Conservation (phyloP, 1,140 invertebrate species). For the Telenomus remus region DNA sequence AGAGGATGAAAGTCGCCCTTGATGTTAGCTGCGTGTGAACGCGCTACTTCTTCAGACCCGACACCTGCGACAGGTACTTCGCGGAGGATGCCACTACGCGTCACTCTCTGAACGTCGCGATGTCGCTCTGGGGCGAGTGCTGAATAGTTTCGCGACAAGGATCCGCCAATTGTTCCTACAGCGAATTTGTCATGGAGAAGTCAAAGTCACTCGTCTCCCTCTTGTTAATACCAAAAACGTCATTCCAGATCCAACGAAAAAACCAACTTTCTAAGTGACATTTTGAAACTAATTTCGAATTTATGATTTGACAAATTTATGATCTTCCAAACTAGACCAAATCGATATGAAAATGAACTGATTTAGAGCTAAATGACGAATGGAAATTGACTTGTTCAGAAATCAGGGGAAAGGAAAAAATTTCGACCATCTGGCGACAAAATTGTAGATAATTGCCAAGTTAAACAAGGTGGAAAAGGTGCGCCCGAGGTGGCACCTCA, state of each 20-base stretch:
- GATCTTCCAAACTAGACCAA: no score
- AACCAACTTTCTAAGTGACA: no score
- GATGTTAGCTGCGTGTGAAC: slow-evolving; percentile 44
- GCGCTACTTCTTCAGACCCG: slow-evolving; percentile 54
- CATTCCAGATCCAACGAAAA: no score
- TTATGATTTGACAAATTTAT: no score
- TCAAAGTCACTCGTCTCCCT: neutral
- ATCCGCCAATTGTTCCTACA: slow-evolving; percentile 9
- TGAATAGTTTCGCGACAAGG: slow-evolving; percentile 15
- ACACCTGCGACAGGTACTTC: slow-evolving; percentile 63
- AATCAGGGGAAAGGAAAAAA: no score
- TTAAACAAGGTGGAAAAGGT: slow-evolving; percentile 30
- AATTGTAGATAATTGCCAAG: slow-evolving; percentile 14
- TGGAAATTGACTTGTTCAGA: no score
- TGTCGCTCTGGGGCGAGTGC: slow-evolving; percentile 7
- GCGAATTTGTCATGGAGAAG: neutral
- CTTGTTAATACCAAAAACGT: no score
- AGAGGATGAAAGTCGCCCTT: slow-evolving; percentile 35
- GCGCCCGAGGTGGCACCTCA: neutral
- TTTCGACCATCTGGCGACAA: neutral
- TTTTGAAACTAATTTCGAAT: no score
- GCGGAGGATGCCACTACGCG: slow-evolving; percentile 54
- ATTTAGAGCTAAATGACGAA: no score
- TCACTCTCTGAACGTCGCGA: slow-evolving; percentile 25
- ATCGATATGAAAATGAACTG: no score